These are phyloP conservation scores for Eumerus sabulonum DNA, from an alignment of 2,888 invertebrate genomes.

Conservation along the genomic window DNA sequence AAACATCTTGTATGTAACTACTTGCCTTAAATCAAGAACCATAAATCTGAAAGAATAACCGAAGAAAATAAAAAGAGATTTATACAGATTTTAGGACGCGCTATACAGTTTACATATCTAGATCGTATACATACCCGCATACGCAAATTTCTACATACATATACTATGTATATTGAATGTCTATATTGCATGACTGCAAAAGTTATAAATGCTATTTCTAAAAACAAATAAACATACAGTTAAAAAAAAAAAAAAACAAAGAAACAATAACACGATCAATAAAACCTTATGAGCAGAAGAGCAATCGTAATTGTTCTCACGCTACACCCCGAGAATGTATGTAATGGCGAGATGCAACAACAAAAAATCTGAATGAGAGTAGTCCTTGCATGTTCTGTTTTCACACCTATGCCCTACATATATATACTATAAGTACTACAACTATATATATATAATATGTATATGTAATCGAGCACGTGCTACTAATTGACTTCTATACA, in stretches of 20 bases:
- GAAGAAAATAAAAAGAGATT: constrained; percentile 56
- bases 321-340: constrained; percentile 59
- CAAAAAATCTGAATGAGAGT: constrained; percentile 63
- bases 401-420: constrained; percentile 62
- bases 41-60: constrained; percentile 3
- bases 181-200: constrained; percentile 62
- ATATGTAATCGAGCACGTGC: constrained; percentile 55
- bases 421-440: constrained; percentile 19
- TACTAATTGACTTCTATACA: constrained; percentile 57
- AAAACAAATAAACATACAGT: constrained; percentile 33
- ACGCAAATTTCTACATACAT: too few relatives aligned
- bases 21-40: too few relatives aligned
- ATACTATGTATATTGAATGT: constrained; percentile 29
- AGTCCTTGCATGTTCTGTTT: constrained; percentile 68
- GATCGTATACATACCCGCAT: too few relatives aligned
- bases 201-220: constrained; percentile 34
- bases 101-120: constrained; percentile 41
- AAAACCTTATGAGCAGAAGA: constrained; percentile 14
- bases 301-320: constrained; percentile 32
- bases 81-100: constrained; percentile 59
- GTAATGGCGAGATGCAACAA: constrained; percentile 47
- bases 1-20: background rate
- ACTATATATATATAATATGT: constrained; percentile 13
- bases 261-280: constrained; percentile 33
- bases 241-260: constrained; percentile 44